A percentile compares a stretch with the other conserved stretches of the same genome.
These are phyloP conservation scores for Istiophorus platypterus DNA, from an alignment of 2,113 vertebrate species.

Conservation along the genomic window DNA sequence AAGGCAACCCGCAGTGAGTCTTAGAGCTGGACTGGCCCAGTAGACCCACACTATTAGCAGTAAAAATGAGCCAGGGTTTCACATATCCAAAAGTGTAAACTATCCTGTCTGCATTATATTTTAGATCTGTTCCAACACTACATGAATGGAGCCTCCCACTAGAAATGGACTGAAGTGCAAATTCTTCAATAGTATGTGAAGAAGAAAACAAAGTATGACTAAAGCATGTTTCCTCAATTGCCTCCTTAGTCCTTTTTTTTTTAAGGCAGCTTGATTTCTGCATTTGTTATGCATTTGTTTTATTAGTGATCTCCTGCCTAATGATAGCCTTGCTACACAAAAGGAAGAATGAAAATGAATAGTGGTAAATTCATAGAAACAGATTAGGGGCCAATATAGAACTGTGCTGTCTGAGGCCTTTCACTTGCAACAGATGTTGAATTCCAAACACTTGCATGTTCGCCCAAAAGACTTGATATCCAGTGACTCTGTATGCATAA, in stretches of 20 bases:
- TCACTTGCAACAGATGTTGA: conserved; percentile 40
- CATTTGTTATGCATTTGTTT: conserved; percentile 1
- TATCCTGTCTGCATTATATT: conserved; percentile 40
- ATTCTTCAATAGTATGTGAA: background rate
- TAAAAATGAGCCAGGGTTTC: conserved; percentile 53
- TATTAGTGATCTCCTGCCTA: background rate
- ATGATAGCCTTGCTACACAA: conserved; percentile 43
- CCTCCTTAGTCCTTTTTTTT: background rate
- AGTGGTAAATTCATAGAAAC: background rate
- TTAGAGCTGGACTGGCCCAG: conserved; percentile 52
- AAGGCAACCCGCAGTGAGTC: conserved; percentile 42
- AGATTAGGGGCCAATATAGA: background rate
- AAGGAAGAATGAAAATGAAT: conserved; percentile 14
- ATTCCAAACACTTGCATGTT: conserved; percentile 24
- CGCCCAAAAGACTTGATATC: background rate
- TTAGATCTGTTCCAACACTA: conserved; percentile 36
- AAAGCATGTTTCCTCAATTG: conserved; percentile 27
- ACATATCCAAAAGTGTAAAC: conserved; percentile 38
- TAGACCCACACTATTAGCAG: conserved; percentile 50
- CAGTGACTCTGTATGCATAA: conserved; percentile 27
- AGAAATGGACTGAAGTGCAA: conserved; percentile 32
- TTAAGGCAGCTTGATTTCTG: conserved; percentile 11
- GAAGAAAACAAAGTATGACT: conserved; percentile 12
- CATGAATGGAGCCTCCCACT: conserved; percentile 31
- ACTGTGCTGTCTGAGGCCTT: background rate